Base-by-base conservation (phyloP, 1,140 invertebrate species). In the Heliconius congener region DNA sequence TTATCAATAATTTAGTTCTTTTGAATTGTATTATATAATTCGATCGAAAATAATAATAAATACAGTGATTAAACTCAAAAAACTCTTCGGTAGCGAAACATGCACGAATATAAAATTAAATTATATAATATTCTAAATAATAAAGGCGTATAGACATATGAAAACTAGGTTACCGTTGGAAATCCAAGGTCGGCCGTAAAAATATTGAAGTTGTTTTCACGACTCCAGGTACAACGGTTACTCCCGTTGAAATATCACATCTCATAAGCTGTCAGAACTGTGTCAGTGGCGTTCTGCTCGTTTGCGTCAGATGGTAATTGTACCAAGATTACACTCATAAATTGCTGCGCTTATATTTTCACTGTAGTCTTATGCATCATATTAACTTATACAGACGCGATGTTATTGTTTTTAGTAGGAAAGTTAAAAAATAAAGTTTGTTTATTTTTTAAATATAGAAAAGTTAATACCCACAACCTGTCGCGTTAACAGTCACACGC, bases 231-330 rank as follows among this genome's bases (percentile, higher is more conserved):
- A 72, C 37, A 72, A 39, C 71, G 37, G 71, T 72, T 42, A 66
- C 60, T 66, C 60, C 18, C 30, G 71, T 72, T 72, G 71, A 72
- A 71, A 72, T 72, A 72, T 72, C 71, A 72, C 71, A 72, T 72
- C 71, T 72, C 71, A 72, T 72, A 72, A 72, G 71, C 71, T 72
- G 71, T 72, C 71, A 72, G 71, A 72, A 72, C 71, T 72, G 71
- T 72, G 71, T 72, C 71, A 72, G 71, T 42, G 19, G 37, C 71
- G 37, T 37, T 39, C 71, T 42, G 71, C 37, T 72, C 71, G 71
- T 72, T 72, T 72, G 71, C 37, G 71, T 39, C 71, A 72, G n/a
- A 37, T 72, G 71, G 71, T 72, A 72, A 72, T 72, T 72, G 37
- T 72, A 37, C 34, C 71, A 72, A 39, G 71, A 42, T 72, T 72